phyloP scores from a whole-genome alignment of 2,888 invertebrate species.

The Dryobota labecula region DNA sequence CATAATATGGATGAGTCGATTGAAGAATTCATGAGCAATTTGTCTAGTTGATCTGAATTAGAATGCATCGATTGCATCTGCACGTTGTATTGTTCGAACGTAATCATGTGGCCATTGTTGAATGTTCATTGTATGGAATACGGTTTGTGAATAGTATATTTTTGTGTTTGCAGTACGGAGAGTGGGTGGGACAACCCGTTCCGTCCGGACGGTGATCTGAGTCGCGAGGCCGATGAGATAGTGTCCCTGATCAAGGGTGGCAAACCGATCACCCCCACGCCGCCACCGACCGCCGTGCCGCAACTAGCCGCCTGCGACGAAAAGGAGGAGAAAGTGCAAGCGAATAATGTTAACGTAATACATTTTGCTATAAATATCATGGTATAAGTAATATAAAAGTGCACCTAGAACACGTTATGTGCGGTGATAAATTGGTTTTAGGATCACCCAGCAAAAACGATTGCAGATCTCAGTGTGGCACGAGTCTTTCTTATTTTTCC shows the following conservation, averaged over 20 bases:
- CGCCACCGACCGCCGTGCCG: conserved; percentile 87
- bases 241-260: conserved; percentile 98
- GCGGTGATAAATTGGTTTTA: not conserved
- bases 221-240: conserved; percentile 98
- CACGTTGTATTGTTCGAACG: conserved; percentile 49
- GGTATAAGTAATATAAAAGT: not conserved
- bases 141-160: conserved; percentile 28
- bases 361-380: conserved; percentile 37
- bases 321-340: conserved; percentile 83
- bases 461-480: not conserved
- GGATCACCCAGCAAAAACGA: not conserved
- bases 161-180: conserved; percentile 93
- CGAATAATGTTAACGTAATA: conserved; percentile 84
- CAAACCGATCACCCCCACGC: conserved; percentile 95
- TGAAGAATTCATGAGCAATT: conserved; percentile 56
- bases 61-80: conserved; percentile 49
- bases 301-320: conserved; percentile 89
- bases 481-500: not conserved
- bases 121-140: conserved; percentile 39
- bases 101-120: conserved; percentile 53
- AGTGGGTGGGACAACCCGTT: conserved; percentile 99
- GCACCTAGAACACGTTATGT: not conserved
- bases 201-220: conserved; percentile 98
- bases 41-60: conserved; percentile 47
- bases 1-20: conserved; percentile 23